phyloP scores from a whole-genome alignment of 2,888 invertebrate species.

The Tolmerus cingulatus region DNA sequence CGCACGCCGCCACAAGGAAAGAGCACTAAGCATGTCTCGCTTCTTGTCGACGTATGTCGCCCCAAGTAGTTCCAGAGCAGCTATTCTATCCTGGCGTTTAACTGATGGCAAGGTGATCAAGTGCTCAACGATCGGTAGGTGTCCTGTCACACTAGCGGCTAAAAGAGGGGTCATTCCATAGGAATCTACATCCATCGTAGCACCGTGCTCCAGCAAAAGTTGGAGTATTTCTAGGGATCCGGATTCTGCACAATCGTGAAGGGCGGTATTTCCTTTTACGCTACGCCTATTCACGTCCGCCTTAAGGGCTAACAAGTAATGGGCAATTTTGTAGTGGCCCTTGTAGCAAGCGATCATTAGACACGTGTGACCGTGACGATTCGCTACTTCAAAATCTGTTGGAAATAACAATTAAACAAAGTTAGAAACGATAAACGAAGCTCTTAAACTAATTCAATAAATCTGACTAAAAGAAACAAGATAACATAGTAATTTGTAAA shows the following conservation, averaged over 20 bases:
- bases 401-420: constrained; percentile 51
- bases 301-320: constrained; percentile 83
- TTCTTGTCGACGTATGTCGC: constrained; percentile 97
- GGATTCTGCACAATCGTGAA: constrained; percentile 97
- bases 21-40: constrained; percentile 89
- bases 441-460: no score
- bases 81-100: constrained; percentile 80
- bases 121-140: constrained; percentile 92
- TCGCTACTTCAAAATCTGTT: constrained; percentile 92
- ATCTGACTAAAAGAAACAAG: no score
- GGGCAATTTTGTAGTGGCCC: constrained; percentile 89
- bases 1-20: constrained; percentile 89
- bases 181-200: constrained; percentile 92
- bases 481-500: no score
- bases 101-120: constrained; percentile 80
- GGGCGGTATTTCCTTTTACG: constrained; percentile 89
- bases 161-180: constrained; percentile 96
- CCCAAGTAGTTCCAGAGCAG: constrained; percentile 89
- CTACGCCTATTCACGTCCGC: constrained; percentile 94
- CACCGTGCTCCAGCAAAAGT: constrained; percentile 85
- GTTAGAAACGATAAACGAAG: not conserved
- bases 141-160: constrained; percentile 92
- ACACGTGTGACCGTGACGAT: constrained; percentile 95
- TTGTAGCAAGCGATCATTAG: constrained; percentile 98
- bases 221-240: constrained; percentile 93